Percentiles rank a stretch among this genome's conserved stretches.
Evolutionary conservation across 2,888 invertebrate species (phyloP).

Genomic region (Pseudococcus longispinus): DNA sequence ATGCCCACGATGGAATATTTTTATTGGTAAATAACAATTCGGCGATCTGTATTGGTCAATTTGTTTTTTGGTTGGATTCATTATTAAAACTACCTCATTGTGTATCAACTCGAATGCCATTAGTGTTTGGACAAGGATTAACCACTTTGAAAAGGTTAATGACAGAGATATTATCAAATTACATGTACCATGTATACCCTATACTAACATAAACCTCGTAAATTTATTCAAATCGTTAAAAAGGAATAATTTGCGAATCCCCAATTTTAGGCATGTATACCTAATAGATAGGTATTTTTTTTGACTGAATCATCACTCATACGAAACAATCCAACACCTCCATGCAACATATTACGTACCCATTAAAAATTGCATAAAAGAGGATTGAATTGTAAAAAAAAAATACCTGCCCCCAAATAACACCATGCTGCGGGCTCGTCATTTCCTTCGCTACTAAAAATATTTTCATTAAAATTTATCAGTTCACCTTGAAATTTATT

Average conservation of each 20-base stretch:
- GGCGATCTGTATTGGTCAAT: not conserved
- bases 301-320: not conserved
- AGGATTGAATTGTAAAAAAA: not conserved
- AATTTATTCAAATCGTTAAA: too few species aligned
- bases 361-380: not conserved
- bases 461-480: not conserved
- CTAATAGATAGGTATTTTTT: not conserved
- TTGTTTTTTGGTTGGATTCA: not conserved
- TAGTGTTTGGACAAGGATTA: not conserved
- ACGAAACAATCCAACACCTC: not conserved
- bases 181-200: too few species aligned
- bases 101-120: not conserved
- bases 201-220: not conserved
- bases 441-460: not conserved
- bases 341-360: not conserved
- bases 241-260: too few species aligned
- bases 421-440: slow-evolving; percentile 1
- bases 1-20: not conserved
- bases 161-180: not conserved
- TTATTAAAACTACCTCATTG: not conserved
- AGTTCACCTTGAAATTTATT: slow-evolving; percentile 9
- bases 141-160: not conserved
- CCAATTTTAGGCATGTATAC: too few species aligned
- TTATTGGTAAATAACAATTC: not conserved
- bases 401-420: not conserved